phyloP scores from a whole-genome alignment of 2,113 vertebrate species.

The Calyptommatus sinebrachiatus region DNA sequence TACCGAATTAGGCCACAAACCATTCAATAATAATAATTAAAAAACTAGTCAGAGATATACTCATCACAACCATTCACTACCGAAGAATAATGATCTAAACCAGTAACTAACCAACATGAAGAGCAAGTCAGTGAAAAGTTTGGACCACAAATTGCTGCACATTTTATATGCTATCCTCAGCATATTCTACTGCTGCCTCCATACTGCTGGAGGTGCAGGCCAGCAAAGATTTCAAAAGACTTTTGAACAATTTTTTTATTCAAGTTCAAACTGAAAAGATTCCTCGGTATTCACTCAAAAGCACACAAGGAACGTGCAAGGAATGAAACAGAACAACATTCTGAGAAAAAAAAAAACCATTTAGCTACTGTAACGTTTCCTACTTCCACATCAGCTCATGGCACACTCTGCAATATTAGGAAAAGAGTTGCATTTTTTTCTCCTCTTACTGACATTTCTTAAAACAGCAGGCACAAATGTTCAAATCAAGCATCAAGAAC shows the following conservation, averaged over 20 bases:
- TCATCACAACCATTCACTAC: not conserved
- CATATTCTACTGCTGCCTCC: not conserved
- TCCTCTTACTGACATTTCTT: conserved; percentile 1
- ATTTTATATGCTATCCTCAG: not conserved
- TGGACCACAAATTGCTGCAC: not conserved
- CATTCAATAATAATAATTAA: no score
- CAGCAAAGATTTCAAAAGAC: not conserved
- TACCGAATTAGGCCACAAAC: no score
- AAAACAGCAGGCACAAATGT: not conserved
- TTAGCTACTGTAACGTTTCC: not conserved
- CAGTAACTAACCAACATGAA: not conserved
- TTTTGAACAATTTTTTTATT: no score
- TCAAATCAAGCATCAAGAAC: not conserved
- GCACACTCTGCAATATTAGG: conserved; percentile 37
- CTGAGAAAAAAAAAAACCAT: not conserved
- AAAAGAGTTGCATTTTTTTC: not conserved
- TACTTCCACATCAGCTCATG: not conserved
- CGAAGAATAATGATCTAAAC: not conserved
- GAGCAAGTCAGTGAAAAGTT: not conserved
- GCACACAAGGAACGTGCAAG: no score
- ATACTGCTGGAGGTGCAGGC: not conserved
- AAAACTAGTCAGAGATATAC: not conserved
- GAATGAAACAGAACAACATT: not conserved
- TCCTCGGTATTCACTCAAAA: not conserved
- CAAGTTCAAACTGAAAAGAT: not conserved